These are phyloP conservation scores for Delphinus delphis DNA, from an alignment of 2,113 vertebrate species.

Conservation along the genomic window DNA sequence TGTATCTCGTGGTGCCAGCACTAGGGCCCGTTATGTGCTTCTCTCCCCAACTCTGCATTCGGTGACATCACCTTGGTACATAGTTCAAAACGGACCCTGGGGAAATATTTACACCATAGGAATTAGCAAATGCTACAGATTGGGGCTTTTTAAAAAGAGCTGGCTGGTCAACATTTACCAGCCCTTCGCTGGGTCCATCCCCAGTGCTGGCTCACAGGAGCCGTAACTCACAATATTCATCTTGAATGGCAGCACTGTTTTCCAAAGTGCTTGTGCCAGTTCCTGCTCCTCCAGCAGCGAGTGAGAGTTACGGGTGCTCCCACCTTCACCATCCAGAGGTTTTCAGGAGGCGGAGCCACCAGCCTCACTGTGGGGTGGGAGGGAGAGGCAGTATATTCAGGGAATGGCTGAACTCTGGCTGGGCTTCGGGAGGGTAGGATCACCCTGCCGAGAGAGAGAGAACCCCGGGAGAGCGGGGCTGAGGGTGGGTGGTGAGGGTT, in stretches of 20 bases:
- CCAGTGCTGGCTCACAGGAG: not conserved
- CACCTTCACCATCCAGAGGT: not conserved
- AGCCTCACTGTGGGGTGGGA: not conserved
- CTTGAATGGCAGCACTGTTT: not conserved
- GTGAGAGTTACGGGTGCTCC: not conserved
- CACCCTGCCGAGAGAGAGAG: no score
- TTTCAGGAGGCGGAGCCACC: not conserved
- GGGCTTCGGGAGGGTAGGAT: not conserved
- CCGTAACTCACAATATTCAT: not conserved
- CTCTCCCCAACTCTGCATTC: not conserved
- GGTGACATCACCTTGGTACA: not conserved
- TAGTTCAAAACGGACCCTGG: no score
- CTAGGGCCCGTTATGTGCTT: not conserved
- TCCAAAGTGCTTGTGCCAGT: not conserved
- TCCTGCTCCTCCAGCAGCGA: not conserved
- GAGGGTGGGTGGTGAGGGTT: not conserved
- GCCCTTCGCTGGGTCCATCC: not conserved
- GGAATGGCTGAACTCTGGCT: not conserved
- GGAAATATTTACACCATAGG: not conserved
- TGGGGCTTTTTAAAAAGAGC: not conserved
- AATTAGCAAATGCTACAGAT: not conserved
- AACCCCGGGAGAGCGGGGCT: not conserved
- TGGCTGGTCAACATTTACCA: not conserved
- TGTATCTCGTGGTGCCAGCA: accelerated
- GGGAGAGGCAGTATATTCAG: accelerated